phyloP scores from a whole-genome alignment of 2,113 vertebrate species.

The Propithecus coquereli region DNA sequence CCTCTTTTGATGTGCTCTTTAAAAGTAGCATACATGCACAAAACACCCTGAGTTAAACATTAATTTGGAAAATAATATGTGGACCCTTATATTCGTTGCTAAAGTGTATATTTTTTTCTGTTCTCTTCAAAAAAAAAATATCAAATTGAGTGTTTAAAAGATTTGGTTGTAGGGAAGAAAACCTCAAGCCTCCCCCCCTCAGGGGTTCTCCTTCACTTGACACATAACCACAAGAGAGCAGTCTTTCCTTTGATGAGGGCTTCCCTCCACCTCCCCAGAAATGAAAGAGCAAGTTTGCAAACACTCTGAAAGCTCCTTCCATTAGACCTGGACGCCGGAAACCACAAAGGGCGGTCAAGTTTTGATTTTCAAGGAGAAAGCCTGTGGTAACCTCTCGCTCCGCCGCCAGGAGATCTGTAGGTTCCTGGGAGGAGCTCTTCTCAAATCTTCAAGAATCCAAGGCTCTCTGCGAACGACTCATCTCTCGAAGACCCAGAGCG shows the following conservation, averaged over 20 bases:
- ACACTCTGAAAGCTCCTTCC: conserved; percentile 75
- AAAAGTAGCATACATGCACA: not conserved
- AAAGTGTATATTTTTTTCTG: not conserved
- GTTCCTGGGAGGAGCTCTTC: conserved; percentile 78
- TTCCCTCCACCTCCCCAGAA: conserved; percentile 66
- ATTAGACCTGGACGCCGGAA: conserved; percentile 76
- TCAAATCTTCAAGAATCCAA: conserved; percentile 71
- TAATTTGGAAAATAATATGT: not conserved
- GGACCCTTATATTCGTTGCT: not conserved
- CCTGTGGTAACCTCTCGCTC: conserved; percentile 73
- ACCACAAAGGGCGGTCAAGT: conserved; percentile 77
- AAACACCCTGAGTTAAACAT: not conserved
- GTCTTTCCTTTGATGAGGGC: conserved; percentile 79
- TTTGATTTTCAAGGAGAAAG: conserved; percentile 79
- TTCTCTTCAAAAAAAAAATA: conserved; percentile 14
- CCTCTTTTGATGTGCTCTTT: conserved; percentile 70
- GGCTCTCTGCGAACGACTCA: conserved; percentile 76
- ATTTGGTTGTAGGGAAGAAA: conserved; percentile 15
- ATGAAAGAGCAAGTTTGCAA: conserved; percentile 75
- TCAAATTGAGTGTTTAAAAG: not conserved
- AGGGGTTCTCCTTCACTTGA: conserved; percentile 66
- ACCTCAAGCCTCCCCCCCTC: not conserved
- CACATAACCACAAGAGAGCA: conserved; percentile 84
- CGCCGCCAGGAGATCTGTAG: conserved; percentile 70
- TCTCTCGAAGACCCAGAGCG: conserved; percentile 72